Base-by-base conservation (phyloP, 2,797 vertebrate genomes). In the Lacerta bilineata region DNA sequence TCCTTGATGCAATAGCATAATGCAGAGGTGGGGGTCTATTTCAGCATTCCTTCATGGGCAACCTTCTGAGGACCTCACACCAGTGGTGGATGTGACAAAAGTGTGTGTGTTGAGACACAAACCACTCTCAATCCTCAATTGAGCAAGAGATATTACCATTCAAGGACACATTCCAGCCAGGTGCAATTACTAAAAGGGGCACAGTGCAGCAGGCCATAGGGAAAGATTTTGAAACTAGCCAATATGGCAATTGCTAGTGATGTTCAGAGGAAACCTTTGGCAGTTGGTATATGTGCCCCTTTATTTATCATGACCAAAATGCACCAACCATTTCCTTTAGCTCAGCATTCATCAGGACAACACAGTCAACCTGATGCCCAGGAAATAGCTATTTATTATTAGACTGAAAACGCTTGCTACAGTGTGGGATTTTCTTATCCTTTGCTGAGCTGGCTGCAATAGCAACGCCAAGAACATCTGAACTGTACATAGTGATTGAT, bases 311-410 rank as follows among this genome's bases (percentile, higher is more conserved):
- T 50, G 81, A 46, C n/a, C 1, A 8, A 46, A 55, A 72, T 25
- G n/a, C n/a, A 72, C 18, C 82, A 72, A 74, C 69, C n/a, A 25
- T 84, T 84, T 84, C n/a, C 82, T 84, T 72, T 74, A 39, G 69
- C 46, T 74, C 83, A 39, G 46, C 33, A 39, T 8, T 55, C 69
- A 39, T 2, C 39, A 46, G 69, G 33, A 59, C 69, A 59, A 46
- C 69, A 84, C 41, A 15, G 13, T 55, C 50, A 15, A 71, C n/a
- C 7, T 72, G 82, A 84, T 84, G 82, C 66, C 72, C 43, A 25
- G 68, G 68, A 83, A 71, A 83, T 71, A 83, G 50, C 33, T 72
- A 55, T 36, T 74, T 84, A 74, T 36, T 84, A 74, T 55, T 74
- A 74, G 46, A 39, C 43, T 36, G 11, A 46, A 74, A 74, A 39